Base-by-base conservation (phyloP, 2,888 invertebrate species). In the Nineta flava region DNA sequence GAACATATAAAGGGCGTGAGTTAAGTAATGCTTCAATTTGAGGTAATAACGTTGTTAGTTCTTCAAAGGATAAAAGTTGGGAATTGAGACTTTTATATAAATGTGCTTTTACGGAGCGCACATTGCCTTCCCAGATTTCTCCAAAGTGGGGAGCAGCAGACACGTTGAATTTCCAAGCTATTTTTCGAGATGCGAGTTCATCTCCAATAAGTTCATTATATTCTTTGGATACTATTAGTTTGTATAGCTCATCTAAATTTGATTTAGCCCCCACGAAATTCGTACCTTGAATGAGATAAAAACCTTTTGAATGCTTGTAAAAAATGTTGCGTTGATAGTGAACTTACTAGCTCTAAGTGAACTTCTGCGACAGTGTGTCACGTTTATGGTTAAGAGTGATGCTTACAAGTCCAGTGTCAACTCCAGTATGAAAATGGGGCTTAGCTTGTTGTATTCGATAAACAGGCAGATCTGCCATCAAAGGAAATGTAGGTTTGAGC, bases 1-100 rank as follows among this genome's bases (percentile, higher is more conserved):
- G 13, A 10, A 35, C 35, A 6, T 6, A 35, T 35, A 35, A 6
- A 3, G 42, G 42, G 2, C 42, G 13, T 17, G 42, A 42, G 17
- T 42, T 42, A 15, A 42, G 15, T 13, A 42, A 42, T n/a, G 42
- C 42, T 16, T 42, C 45, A 13, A 45, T 45, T 45, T 45, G 21
- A 9, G 26, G 3, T n/a, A 45, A 15, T 3, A 45, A n/a, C 3
- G 26, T 45, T 10, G n/a, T 26, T 9, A 45, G 5, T 26, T 17
- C 44, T 44, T 44, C 44, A 44, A 10, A 44, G 5, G 44, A n/a
- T 19, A 44, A 19, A n/a, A 44, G 21, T 26, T 45, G 45, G 15
- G 12, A 10, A 13, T 26, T 26, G 16, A 17, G 9, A n/a, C 10
- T 19, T 16, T 45, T 45, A 21, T 19, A 19, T n/a, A 45, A 26